Conservation (phyloP, 2,888 invertebrate species). For the Galerucella nymphaeae region DNA sequence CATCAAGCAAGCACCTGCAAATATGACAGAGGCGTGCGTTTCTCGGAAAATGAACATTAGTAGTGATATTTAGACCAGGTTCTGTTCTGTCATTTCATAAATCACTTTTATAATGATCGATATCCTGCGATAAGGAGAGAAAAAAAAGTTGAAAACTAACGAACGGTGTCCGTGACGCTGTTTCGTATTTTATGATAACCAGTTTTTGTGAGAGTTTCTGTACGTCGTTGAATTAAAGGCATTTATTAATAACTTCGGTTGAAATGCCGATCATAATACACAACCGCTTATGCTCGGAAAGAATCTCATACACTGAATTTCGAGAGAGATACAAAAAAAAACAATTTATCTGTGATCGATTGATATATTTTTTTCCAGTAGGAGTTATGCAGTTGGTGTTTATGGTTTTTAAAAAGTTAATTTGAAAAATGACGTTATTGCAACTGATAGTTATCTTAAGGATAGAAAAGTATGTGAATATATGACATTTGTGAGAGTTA, state of each 20-base stretch:
- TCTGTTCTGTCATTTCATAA: constrained; percentile 33
- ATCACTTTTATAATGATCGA: constrained; percentile 37
- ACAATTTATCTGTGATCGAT: constrained; percentile 26
- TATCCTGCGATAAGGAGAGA: constrained; percentile 13
- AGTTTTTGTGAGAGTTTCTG: constrained; percentile 33
- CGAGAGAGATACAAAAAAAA: constrained; percentile 23
- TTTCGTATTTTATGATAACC: constrained; percentile 32
- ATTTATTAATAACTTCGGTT: constrained; percentile 38
- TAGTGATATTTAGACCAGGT: neutral
- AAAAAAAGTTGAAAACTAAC: constrained; percentile 34
- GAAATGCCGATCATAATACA: constrained; percentile 36
- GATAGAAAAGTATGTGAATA: constrained; percentile 13
- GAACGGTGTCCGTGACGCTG: constrained; percentile 36
- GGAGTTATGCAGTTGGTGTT: constrained; percentile 15
- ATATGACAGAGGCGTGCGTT: neutral
- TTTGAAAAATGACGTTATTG: constrained; percentile 14
- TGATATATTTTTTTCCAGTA: constrained; percentile 17
- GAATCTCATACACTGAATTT: constrained; percentile 27
- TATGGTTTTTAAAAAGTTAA: constrained; percentile 13
- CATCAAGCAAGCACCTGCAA: neutral
- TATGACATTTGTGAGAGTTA: neutral
- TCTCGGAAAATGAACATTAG: neutral
- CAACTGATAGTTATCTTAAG: constrained; percentile 7
- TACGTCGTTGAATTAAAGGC: constrained; percentile 34
- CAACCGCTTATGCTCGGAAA: constrained; percentile 18